These are phyloP conservation scores for Bos javanicus DNA, from an alignment of 2,113 vertebrate species.

Conservation along the genomic window DNA sequence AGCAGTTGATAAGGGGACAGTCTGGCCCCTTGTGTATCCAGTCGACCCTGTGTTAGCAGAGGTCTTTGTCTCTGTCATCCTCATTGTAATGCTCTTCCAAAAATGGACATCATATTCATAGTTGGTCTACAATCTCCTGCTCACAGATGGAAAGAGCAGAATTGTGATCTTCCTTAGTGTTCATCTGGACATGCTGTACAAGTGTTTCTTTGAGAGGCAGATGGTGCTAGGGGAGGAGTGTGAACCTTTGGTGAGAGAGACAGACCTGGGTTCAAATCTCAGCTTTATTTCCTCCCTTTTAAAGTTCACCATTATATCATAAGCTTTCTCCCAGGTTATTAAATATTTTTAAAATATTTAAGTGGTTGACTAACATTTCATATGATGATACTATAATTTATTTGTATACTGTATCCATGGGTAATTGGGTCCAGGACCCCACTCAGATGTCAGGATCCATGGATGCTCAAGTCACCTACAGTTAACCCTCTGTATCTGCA, in stretches of 20 bases:
- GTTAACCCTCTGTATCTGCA: not conserved
- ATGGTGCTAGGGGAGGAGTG: not conserved
- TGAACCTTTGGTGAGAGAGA: not conserved
- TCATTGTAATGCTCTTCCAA: not conserved
- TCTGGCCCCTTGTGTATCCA: not conserved
- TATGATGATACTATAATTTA: not conserved
- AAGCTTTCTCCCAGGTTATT: not conserved
- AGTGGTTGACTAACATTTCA: not conserved
- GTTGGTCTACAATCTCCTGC: not conserved
- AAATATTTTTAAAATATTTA: not conserved
- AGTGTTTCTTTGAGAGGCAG: not conserved
- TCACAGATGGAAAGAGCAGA: not conserved
- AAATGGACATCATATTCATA: not conserved
- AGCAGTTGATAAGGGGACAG: not conserved
- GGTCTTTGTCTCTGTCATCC: not conserved
- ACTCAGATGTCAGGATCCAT: not conserved
- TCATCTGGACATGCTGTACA: not conserved
- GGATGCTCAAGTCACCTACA: not conserved
- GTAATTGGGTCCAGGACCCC: not conserved
- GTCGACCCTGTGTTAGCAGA: not conserved
- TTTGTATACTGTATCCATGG: not conserved
- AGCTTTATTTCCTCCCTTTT: not conserved
- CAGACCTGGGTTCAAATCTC: not conserved
- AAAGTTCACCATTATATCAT: not conserved
- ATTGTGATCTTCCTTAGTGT: not conserved